phyloP scores from a whole-genome alignment of 2,113 vertebrate genomes.

The Mesitornis unicolor region DNA sequence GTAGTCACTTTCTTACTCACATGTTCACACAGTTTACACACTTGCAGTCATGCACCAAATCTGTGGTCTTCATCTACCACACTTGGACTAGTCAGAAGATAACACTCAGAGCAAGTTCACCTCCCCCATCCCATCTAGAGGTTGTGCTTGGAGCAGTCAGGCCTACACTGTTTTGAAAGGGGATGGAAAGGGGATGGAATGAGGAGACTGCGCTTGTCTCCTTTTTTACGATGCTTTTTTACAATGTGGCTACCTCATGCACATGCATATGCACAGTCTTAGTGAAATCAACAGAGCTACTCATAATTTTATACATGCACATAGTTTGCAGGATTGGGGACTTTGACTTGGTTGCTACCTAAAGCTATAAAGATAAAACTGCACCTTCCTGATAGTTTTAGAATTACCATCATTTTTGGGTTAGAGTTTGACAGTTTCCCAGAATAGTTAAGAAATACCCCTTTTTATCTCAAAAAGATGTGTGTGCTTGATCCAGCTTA shows the following conservation, averaged over 20 bases:
- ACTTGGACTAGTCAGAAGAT: neutral
- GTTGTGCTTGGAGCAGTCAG: neutral
- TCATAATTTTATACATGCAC: neutral
- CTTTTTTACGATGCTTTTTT: neutral
- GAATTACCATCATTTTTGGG: neutral
- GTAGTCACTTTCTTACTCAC: neutral
- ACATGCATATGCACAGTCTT: neutral
- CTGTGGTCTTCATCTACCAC: neutral
- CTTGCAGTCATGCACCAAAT: neutral
- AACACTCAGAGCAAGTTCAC: neutral
- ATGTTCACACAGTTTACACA: neutral
- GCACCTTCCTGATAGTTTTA: neutral
- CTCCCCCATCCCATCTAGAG: neutral
- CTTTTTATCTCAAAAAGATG: neutral
- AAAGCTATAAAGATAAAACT: neutral
- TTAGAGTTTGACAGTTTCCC: neutral
- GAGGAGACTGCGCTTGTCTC: neutral
- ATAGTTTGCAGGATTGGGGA: neutral
- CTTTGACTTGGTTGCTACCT: neutral
- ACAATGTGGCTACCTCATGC: neutral
- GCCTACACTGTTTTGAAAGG: neutral
- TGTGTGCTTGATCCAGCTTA: neutral
- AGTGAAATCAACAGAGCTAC: neutral
- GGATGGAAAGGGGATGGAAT: neutral
- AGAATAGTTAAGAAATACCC: neutral